Base-by-base conservation (phyloP, 37 sponge, comb jelly and placozoan species). In the Cliona cf. orientalis region DNA sequence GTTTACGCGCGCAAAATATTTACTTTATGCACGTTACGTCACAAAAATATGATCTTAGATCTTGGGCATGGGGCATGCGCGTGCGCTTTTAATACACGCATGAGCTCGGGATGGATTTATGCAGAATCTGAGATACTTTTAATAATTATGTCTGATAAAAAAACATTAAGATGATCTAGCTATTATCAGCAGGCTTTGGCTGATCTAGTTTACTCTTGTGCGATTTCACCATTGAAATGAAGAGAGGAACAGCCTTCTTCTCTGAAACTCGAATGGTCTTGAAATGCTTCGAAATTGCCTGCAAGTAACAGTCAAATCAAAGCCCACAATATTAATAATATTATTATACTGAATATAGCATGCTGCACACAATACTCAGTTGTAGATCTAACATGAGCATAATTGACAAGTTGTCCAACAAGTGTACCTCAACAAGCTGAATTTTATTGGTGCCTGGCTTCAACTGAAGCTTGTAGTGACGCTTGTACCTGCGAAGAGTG, bases 201-300 rank as follows among this genome's bases (percentile, higher is more conserved):
- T 87, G 93, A 62, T 95, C 96, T 53, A 95, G 83, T 82, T 95
- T 95, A 80, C 96, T 95, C 74, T 92, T 92, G 76, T 92, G 93
- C 32, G 94, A 91, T 70, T 95, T 95, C 22, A 92, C 94, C 96
- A 95, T 95, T 41, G 87, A 92, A 12, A 95, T 95, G 46, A 95
- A 95, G 22, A 91, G 85, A 11, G 94, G 86, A 33, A 95, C 81
- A 42, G 71, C 73, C 69, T 95, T 92, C 85, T 89, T 92, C 69
- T 95, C 96, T 22, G 84, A 72, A 19, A 89, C 93, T 42, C 93
- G 69, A 22, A 92, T 79, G 6, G 85, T 91, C 42, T 66, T 84
- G 74, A 95, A 95, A 71, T 95, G 96, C 40, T 78, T 85, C 5
- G 84, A 65, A 9, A 95, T 78, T 35, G 86, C 89, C 95, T 95